A percentile compares a stretch with the other conserved stretches of the same genome.
phyloP scores from a whole-genome alignment of 1,140 invertebrate species.

The Subanguina moxae region DNA sequence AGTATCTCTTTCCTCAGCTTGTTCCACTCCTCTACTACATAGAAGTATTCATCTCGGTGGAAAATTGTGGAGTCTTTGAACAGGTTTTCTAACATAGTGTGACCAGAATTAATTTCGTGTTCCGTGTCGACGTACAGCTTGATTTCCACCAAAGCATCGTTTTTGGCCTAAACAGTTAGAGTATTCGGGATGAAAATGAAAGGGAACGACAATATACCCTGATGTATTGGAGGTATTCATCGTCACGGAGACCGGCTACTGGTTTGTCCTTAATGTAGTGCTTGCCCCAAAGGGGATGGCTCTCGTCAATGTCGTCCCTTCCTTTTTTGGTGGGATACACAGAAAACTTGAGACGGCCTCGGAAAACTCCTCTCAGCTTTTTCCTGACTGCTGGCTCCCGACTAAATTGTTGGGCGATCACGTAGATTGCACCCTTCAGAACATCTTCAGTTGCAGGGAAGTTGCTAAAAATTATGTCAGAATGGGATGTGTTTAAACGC shows the following conservation, averaged over 20 bases:
- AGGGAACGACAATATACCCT: conserved; percentile 16
- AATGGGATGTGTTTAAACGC: not conserved
- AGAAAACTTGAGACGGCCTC: conserved; percentile 78
- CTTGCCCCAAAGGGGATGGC: conserved; percentile 72
- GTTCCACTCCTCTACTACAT: conserved; percentile 88
- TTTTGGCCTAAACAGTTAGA: conserved; percentile 65
- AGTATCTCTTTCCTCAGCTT: conserved; percentile 78
- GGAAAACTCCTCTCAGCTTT: conserved; percentile 80
- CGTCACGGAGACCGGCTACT: conserved; percentile 78
- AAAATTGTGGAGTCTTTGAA: conserved; percentile 23
- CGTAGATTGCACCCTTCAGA: conserved; percentile 79
- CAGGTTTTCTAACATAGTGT: not conserved
- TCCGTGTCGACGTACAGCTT: conserved; percentile 32
- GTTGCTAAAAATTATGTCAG: conserved; percentile 13
- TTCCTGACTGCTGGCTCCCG: conserved; percentile 78
- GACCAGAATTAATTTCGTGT: not conserved
- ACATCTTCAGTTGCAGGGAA: conserved; percentile 42
- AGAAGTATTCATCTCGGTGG: conserved; percentile 23
- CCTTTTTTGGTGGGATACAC: conserved; percentile 75
- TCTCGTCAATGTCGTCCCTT: conserved; percentile 67
- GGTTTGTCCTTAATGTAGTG: conserved; percentile 95
- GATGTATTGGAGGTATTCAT: conserved; percentile 75
- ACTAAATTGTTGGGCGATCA: conserved; percentile 87
- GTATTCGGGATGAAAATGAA: no score
- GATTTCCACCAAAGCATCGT: conserved; percentile 42